phyloP scores from a whole-genome alignment of 2,888 invertebrate species.

The Achlya flavicornis region DNA sequence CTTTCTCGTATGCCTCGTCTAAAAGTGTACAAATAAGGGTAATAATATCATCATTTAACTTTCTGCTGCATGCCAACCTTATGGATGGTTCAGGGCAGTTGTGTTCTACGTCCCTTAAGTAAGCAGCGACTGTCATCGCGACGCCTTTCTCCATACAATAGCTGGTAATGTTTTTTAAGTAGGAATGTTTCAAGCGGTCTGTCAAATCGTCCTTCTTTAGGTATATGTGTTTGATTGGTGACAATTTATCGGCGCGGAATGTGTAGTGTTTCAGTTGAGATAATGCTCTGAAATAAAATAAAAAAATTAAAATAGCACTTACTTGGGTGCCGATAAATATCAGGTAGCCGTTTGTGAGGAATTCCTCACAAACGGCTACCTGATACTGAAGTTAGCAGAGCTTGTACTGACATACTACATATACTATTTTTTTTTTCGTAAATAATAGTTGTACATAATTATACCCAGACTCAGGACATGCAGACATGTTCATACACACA shows the following conservation, averaged over 20 bases:
- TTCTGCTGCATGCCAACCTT: conserved; percentile 87
- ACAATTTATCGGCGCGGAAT: conserved; percentile 85
- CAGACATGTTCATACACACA: too few species aligned
- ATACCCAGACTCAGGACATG: too few species aligned
- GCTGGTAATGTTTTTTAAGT: conserved; percentile 85
- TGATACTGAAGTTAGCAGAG: too few species aligned
- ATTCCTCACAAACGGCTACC: too few species aligned
- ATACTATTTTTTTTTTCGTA: too few species aligned
- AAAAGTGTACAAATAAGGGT: conserved; percentile 58
- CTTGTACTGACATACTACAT: too few species aligned
- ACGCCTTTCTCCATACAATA: conserved; percentile 87
- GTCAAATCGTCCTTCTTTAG: conserved; percentile 80
- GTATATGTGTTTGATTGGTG: conserved; percentile 91
- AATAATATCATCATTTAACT: conserved; percentile 86
- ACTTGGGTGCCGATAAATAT: too few species aligned
- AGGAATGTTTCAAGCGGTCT: conserved; percentile 72
- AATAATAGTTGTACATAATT: too few species aligned
- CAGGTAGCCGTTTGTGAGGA: too few species aligned
- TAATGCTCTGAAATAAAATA: conserved; percentile 63
- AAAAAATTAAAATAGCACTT: not conserved
- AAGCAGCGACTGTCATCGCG: conserved; percentile 88
- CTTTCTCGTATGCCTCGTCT: conserved; percentile 71
- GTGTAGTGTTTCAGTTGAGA: conserved; percentile 70
- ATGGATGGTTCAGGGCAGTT: conserved; percentile 88
- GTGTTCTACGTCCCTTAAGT: conserved; percentile 87